These are phyloP conservation scores for Pseudochaenichthys georgianus DNA, from an alignment of 2,797 vertebrate species.

Conservation along the genomic window DNA sequence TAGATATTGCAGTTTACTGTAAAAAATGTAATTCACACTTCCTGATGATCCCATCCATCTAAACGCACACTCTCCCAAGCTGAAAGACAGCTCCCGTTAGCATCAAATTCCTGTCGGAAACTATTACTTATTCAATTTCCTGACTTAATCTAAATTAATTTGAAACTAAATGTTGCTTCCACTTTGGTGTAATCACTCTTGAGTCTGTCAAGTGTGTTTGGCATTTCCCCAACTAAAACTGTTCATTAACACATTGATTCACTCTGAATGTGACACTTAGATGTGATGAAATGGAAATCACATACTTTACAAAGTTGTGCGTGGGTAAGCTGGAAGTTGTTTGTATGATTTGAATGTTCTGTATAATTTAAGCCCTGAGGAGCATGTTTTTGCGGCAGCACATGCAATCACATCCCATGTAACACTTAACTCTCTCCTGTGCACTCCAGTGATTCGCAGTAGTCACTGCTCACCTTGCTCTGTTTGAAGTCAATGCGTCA, in stretches of 20 bases:
- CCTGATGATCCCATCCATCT: background rate
- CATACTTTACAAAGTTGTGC: constrained; percentile 27
- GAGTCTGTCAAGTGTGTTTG: background rate
- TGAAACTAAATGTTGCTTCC: constrained; percentile 7
- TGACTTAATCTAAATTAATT: constrained; percentile 14
- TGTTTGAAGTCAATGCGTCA: constrained; percentile 59
- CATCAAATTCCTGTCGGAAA: background rate
- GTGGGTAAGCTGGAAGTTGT: constrained; percentile 9
- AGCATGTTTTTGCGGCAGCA: constrained; percentile 15
- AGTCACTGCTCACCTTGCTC: constrained; percentile 49
- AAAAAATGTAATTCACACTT: background rate
- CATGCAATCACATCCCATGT: constrained; percentile 9
- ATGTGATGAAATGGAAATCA: constrained; percentile 31
- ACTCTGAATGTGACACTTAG: constrained; percentile 30
- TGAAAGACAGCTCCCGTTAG: background rate
- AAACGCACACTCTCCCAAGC: background rate
- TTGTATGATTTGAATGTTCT: constrained; percentile 24
- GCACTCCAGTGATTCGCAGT: constrained; percentile 34
- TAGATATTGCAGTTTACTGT: background rate
- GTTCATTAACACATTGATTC: constrained; percentile 29
- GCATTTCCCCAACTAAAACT: background rate
- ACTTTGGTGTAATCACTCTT: constrained; percentile 5
- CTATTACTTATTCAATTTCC: background rate
- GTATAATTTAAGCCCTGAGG: constrained; percentile 30
- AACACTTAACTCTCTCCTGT: constrained; percentile 24